These are phyloP conservation scores for Bolinopsis microptera DNA, from an alignment of 37 sponge, comb jelly and placozoan species.

Conservation along the genomic window DNA sequence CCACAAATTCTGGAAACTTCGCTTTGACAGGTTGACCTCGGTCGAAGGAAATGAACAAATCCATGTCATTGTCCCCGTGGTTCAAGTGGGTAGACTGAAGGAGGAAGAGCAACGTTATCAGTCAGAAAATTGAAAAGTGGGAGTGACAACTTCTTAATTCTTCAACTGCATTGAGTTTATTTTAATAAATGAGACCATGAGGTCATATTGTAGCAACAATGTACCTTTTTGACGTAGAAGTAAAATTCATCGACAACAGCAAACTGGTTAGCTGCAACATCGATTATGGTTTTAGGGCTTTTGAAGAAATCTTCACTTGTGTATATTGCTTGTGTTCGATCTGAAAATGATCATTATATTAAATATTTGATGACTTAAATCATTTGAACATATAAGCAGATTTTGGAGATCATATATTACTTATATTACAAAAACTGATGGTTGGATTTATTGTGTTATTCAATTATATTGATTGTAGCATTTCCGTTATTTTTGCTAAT, in stretches of 20 bases:
- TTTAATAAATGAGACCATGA: too few relatives aligned
- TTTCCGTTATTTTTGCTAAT: too few relatives aligned
- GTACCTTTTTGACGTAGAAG: conserved; percentile 37
- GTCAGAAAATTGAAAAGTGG: not conserved
- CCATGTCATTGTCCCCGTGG: conserved; percentile 40
- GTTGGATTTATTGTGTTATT: too few relatives aligned
- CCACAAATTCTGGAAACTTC: conserved; percentile 26
- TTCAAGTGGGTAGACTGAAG: conserved; percentile 28
- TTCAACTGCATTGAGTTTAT: too few relatives aligned
- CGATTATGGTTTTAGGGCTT: too few relatives aligned
- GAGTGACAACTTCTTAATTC: too few relatives aligned
- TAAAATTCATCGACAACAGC: not conserved
- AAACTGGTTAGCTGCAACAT: not conserved
- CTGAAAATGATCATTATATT: not conserved
- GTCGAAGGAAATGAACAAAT: conserved; percentile 57
- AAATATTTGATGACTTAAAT: too few relatives aligned
- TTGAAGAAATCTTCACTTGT: not conserved
- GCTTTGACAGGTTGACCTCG: conserved; percentile 13
- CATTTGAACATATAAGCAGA: too few relatives aligned
- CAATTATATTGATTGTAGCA: too few relatives aligned
- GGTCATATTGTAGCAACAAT: too few relatives aligned
- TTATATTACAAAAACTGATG: too few relatives aligned
- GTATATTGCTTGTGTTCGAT: not conserved
- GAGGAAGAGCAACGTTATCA: not conserved
- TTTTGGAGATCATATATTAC: too few relatives aligned